Percentiles rank a stretch among this genome's conserved stretches.
phyloP scores from a whole-genome alignment of 2,888 invertebrate species.

The Eilema depressum region DNA sequence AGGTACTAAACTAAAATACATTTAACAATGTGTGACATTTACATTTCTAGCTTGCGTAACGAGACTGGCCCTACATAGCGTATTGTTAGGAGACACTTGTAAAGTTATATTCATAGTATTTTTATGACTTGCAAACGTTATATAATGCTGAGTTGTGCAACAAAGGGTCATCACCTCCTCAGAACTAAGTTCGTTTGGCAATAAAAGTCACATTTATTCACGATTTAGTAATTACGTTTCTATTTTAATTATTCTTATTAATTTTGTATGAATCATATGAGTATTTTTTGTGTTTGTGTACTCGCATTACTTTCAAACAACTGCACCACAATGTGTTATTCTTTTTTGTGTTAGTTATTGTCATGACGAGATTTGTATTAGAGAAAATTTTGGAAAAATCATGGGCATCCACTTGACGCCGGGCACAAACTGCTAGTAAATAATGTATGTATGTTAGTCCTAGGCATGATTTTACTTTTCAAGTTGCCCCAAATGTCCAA shows the following conservation, averaged over 20 bases:
- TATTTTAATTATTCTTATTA: slow-evolving; percentile 17
- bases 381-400: no score
- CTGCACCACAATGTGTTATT: no score
- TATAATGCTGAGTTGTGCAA: slow-evolving; percentile 44
- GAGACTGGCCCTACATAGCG: slow-evolving; percentile 8
- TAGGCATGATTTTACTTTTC: no score
- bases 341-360: no score
- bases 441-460: no score
- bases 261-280: background rate
- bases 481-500: background rate
- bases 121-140: slow-evolving; percentile 43
- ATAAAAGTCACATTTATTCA: slow-evolving; percentile 27
- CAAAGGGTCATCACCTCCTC: slow-evolving; percentile 49
- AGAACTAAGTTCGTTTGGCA: slow-evolving; percentile 33
- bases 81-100: slow-evolving; percentile 22
- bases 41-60: slow-evolving; percentile 14
- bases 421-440: no score
- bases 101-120: slow-evolving; percentile 31
- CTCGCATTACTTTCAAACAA: background rate
- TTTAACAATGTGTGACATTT: background rate
- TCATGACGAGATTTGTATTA: no score
- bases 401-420: no score
- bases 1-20: background rate
- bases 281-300: background rate
- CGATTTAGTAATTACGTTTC: slow-evolving; percentile 43